Evolutionary conservation across 2,797 vertebrate genomes (phyloP), one percentile per base, ranked within the genome.

Genomic region (Falco naumanni): DNA sequence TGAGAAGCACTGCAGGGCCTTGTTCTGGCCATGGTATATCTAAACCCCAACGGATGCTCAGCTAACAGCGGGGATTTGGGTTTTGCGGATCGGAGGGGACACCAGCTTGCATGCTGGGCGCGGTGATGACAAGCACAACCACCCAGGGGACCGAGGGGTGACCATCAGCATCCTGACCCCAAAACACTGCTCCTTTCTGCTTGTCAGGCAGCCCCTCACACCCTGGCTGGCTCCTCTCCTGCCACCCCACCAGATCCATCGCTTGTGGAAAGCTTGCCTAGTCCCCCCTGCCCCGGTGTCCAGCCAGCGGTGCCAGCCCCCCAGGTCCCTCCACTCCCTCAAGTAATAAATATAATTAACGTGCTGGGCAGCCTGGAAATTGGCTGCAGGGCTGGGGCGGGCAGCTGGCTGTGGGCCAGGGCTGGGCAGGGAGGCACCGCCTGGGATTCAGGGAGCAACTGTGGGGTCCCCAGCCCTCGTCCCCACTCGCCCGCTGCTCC

Each of bases 271-370:
- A 81, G 0, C 6, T 79, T 85, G 43, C 61, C 9, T 3, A 74
- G 74, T 29, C 29, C 53, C 16, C 50, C 16, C n/a, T 4, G 1
- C 4, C 33, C 22, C 0, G 0, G 20, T 31, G 8, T 37, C 43
- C 78, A 41, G 50, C 31, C 16, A 1, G 29, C 7, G 0, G 22
- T 74, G 43, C 65, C 74, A 63, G 51, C 41, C 39, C 34, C 75
- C 74, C 51, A 34, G 57, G 82, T 76, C 87, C 54, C 79, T 84
- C 72, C 84, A 60, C 66, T 87, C 87, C 80, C 68, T 94, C 84
- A 95, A 95, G 89, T 93, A 88, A 83, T 6, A 96, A 92, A 94
- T 81, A 82, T 34, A 95, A 96, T 97, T 96, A 97, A 91, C 50
- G 53, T 19, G 28, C 88, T 12, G 71, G 72, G 80, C 85, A 90